Conservation (phyloP, 1,140 invertebrate species). For the Musca domestica region DNA sequence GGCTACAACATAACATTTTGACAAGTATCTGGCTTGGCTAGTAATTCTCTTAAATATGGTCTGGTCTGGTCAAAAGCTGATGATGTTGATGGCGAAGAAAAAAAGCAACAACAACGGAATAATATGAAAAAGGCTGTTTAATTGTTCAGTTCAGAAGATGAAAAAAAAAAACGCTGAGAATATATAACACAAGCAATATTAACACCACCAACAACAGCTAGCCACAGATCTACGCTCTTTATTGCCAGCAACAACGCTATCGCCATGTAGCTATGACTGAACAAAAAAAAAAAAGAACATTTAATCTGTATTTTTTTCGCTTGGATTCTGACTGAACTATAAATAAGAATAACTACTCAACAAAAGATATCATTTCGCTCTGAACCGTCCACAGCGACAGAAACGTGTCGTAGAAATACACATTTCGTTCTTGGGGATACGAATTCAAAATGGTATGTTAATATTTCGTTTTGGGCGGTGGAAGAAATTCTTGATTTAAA, state of each 20-base stretch:
- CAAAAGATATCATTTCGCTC: constrained; percentile 47
- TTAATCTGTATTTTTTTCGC: not conserved
- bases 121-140: not conserved
- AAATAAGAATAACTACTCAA: constrained; percentile 49
- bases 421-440: not conserved
- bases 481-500: constrained; percentile 14
- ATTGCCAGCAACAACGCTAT: not conserved
- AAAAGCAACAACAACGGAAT: too few relatives aligned
- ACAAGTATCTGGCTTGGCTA: too few relatives aligned
- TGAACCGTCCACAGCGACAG: constrained; percentile 30
- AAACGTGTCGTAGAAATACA: not conserved
- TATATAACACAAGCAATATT: not conserved
- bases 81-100: too few relatives aligned
- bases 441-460: not conserved
- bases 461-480: not conserved
- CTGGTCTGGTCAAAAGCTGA: not conserved
- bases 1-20: too few relatives aligned
- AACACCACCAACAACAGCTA: not conserved
- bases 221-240: not conserved
- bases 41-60: constrained; percentile 1
- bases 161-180: not conserved
- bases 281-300: constrained; percentile 13
- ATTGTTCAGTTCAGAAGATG: not conserved
- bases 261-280: not conserved
- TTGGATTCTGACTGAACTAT: constrained; percentile 29